Evolutionary conservation across 2,888 invertebrate genomes (phyloP).

Genomic region (Xestia ashworthii): DNA sequence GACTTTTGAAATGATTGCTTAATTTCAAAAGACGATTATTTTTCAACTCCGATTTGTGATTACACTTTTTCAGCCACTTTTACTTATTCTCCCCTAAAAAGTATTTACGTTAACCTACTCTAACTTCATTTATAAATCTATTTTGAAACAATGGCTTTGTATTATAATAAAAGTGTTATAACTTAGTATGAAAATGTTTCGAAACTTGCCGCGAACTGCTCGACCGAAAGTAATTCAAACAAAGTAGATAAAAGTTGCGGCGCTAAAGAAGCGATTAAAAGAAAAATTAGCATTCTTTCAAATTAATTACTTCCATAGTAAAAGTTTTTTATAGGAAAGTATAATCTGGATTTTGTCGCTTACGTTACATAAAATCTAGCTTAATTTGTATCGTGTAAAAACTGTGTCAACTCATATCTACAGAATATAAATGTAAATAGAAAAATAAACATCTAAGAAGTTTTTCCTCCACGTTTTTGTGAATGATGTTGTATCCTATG

Average conservation of each 20-base stretch:
- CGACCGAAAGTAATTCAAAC: slow-evolving; percentile 88
- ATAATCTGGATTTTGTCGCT: slow-evolving; percentile 78
- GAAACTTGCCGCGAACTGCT: slow-evolving; percentile 82
- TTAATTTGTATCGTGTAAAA: slow-evolving; percentile 58
- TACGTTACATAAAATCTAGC: slow-evolving; percentile 69
- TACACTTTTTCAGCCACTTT: background rate
- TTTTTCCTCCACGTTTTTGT: too few relatives aligned
- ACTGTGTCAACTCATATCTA: background rate
- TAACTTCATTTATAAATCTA: slow-evolving; percentile 57
- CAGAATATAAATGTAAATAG: background rate
- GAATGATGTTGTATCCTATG: too few relatives aligned
- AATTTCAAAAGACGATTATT: too few relatives aligned
- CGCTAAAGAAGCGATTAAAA: slow-evolving; percentile 89
- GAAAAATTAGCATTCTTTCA: slow-evolving; percentile 89
- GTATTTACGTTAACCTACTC: slow-evolving; percentile 29
- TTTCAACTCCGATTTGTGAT: background rate
- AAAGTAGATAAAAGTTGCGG: slow-evolving; percentile 89
- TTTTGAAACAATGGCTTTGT: slow-evolving; percentile 72
- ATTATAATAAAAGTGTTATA: slow-evolving; percentile 74
- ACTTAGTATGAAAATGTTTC: slow-evolving; percentile 79
- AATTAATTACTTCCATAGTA: slow-evolving; percentile 89
- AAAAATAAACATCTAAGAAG: too few relatives aligned
- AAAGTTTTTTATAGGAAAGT: slow-evolving; percentile 85
- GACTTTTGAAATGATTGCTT: background rate
- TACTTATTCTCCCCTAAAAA: background rate